Evolutionary conservation across 1,140 invertebrate species (phyloP), one percentile per base, ranked within the genome.

Genomic region (Drosophila biarmipes): DNA sequence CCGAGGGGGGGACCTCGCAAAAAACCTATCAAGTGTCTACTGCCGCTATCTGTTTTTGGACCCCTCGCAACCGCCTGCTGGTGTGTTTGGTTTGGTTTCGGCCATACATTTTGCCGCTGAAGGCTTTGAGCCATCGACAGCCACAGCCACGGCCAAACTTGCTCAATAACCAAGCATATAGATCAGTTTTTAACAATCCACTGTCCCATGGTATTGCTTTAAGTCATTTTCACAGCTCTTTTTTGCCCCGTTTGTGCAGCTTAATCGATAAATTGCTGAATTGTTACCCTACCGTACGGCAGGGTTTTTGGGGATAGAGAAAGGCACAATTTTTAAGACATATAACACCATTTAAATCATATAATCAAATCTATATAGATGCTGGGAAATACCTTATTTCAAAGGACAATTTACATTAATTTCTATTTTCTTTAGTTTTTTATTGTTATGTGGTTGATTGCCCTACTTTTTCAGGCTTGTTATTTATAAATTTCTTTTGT

Each of bases 11-110:
- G 38, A 48, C 12, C 27, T 49, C 67, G 61, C 51, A 81, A 75
- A 80, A 86, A 86, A 85, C 81, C 81, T 78, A 85, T 86, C 81
- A 87, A 85, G 78, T 87, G 82, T 81, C 78, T 66, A 59, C 69
- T 55, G 54, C 68, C 68, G 66, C 73, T 82, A 77, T 75, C 68
- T 67, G 48, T 63, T 37, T 34, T 37, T 8, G 40, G 17, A 17
- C 64, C 52, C 19, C 31, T 40, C 52, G 2, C 27, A n/a, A n/a
- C 10, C 10, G 45, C 7, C 24, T 53, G 48, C 45, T 31, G 35
- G 53, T 21, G 15, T 67, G 49, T 55, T 64, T 71, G 49, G 35
- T 38, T 31, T 56, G 43, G 15, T 19, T 38, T 66, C 49, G 48
- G 40, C 57, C 51, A 80, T 74, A 80, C 72, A 80, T 80, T 80